These are phyloP conservation scores for Penaeus indicus DNA, from an alignment of 1,140 invertebrate species.

Conservation along the genomic window DNA sequence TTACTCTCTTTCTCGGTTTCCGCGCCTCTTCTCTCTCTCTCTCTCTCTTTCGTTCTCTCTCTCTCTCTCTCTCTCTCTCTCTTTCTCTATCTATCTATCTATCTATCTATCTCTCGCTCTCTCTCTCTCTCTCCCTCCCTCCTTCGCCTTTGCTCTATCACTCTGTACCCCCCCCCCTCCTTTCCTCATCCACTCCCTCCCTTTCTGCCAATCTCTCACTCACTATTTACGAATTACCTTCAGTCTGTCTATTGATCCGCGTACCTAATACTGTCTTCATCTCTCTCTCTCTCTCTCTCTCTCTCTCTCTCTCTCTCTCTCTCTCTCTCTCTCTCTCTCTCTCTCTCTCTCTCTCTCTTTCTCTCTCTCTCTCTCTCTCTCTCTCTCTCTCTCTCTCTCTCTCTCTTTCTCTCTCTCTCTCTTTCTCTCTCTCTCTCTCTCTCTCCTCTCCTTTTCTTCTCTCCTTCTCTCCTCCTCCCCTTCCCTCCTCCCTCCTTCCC, in stretches of 20 bases:
- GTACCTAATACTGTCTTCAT: background rate
- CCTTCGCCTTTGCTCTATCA: background rate
- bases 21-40: background rate
- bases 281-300: background rate
- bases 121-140: constrained; percentile 12
- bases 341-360: background rate
- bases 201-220: background rate
- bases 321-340: background rate
- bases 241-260: background rate
- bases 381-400: background rate
- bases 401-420: background rate
- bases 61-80: background rate
- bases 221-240: background rate
- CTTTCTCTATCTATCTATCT: constrained; percentile 3
- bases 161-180: background rate
- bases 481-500: no score
- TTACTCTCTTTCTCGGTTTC: background rate
- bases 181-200: background rate
- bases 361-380: no score
- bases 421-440: background rate
- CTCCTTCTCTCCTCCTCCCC: background rate
- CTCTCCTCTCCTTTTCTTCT: background rate
- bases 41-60: background rate
- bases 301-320: background rate
- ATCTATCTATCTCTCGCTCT: background rate